These are phyloP conservation scores for Lacerta bilineata DNA, from an alignment of 2,797 vertebrate species.

Conservation along the genomic window DNA sequence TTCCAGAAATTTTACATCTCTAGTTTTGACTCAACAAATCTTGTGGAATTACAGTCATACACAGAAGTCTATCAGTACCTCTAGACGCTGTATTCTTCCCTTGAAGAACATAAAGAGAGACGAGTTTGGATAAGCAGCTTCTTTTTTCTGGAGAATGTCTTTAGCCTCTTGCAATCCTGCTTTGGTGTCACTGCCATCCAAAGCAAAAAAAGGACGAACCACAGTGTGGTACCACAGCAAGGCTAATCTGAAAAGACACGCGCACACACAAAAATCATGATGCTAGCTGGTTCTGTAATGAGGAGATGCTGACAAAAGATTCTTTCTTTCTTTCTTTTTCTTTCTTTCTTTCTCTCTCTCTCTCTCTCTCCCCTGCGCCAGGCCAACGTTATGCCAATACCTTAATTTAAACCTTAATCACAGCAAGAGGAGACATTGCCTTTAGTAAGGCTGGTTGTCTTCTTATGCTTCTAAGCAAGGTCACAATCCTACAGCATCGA, in stretches of 20 bases:
- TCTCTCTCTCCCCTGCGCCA: constrained; percentile 1
- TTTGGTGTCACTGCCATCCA: constrained; percentile 93
- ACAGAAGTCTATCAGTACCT: constrained; percentile 82
- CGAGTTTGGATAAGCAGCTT: constrained; percentile 94
- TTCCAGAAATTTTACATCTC: no score
- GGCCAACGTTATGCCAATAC: background rate
- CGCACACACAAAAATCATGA: constrained; percentile 57
- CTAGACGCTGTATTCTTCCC: constrained; percentile 96
- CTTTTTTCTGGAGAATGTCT: constrained; percentile 93
- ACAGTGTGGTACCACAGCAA: constrained; percentile 99
- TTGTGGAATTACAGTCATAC: background rate
- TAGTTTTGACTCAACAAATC: constrained; percentile 12
- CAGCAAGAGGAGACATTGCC: background rate
- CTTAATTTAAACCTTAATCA: background rate
- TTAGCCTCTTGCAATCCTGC: constrained; percentile 93
- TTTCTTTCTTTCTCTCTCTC: no score
- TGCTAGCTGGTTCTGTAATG: constrained; percentile 8
- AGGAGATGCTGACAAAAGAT: background rate
- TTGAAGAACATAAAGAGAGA: constrained; percentile 99
- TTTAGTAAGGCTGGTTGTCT: background rate
- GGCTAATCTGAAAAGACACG: constrained; percentile 85
- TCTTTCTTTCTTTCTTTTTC: no score
- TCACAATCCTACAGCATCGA: background rate
- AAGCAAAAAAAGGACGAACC: constrained; percentile 97
- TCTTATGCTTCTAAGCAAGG: background rate